These are phyloP conservation scores for Prionace glauca DNA, from an alignment of 2,797 vertebrate genomes.

Conservation along the genomic window DNA sequence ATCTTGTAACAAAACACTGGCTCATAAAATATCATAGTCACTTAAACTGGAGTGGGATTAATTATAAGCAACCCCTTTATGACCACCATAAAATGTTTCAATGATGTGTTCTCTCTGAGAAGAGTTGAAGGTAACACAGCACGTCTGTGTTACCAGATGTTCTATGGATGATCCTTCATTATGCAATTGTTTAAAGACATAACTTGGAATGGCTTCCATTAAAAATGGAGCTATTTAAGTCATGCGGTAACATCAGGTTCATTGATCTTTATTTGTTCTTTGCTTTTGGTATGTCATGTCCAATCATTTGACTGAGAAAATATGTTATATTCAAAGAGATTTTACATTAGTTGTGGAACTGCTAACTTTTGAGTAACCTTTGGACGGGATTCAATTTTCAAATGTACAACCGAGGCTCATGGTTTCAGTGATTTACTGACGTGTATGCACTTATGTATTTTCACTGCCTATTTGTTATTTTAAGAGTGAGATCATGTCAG, in stretches of 20 bases:
- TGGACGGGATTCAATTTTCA: background rate
- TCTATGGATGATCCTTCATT: background rate
- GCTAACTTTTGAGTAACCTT: background rate
- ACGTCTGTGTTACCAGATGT: no score
- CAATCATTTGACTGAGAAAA: background rate
- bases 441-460: background rate
- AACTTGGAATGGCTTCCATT: background rate
- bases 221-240: background rate
- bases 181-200: background rate
- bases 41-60: background rate
- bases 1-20: no score
- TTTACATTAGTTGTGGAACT: background rate
- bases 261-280: background rate
- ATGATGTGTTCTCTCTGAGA: background rate
- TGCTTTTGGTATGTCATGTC: background rate
- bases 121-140: background rate
- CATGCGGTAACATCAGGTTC: background rate
- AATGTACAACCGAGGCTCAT: background rate
- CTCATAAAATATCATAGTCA: no score
- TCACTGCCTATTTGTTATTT: background rate
- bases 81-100: background rate
- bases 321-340: background rate
- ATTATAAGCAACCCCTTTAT: background rate
- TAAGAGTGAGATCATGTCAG: background rate
- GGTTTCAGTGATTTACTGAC: background rate